Base-by-base conservation (phyloP, 2,113 vertebrate species). In the Tonatia bakeri region DNA sequence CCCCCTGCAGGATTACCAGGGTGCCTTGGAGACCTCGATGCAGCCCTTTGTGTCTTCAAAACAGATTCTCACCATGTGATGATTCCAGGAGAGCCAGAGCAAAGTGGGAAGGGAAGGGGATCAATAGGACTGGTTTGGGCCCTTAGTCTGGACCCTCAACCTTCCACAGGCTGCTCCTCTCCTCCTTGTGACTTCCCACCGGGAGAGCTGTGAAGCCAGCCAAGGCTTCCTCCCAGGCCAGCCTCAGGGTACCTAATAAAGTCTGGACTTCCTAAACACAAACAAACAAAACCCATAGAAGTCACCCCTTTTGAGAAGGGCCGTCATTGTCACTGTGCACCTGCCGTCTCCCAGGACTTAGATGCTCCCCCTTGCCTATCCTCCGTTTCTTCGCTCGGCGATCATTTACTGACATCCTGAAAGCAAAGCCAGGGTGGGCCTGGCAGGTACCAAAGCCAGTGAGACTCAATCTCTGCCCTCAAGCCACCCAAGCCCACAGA, bases 21-120 rank as follows among this genome's bases (percentile, higher is more conserved):
- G 28, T 47, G 99, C 99, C 0, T 97, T 99, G 97, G 98, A 98
- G 24, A 90, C 97, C 7, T 97, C 99, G 72, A 98, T 98, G 99
- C 98, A 98, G 93, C 99, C 99, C 38, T 99, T 99, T 31, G 36
- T 95, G 0, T 99, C 99, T 45, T 98, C 98, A 19, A 99, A 99
- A 97, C 99, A 99, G 97, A 98, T 99, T 92, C 98, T 99, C 5
- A 97, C 99, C 69, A 98, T 99, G 99, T 99, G 98, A 99, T 19
- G 3, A 1, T 28, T 31, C 13, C 45, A n/a, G 70, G 92, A 72
- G 92, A 95, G 67, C 83, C 50, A 5, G 40, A 52, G 45, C 2
- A 3, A 59, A 54, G 22, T 26, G 26, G 38, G 7, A 36, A 31
- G 40, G 61, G 47, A 83, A 17, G 31, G 0, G 1, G 52, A 4